Percentiles rank a stretch among this genome's conserved stretches.
phyloP scores from a whole-genome alignment of 2,888 invertebrate genomes.

The Plemyria rubiginata region DNA sequence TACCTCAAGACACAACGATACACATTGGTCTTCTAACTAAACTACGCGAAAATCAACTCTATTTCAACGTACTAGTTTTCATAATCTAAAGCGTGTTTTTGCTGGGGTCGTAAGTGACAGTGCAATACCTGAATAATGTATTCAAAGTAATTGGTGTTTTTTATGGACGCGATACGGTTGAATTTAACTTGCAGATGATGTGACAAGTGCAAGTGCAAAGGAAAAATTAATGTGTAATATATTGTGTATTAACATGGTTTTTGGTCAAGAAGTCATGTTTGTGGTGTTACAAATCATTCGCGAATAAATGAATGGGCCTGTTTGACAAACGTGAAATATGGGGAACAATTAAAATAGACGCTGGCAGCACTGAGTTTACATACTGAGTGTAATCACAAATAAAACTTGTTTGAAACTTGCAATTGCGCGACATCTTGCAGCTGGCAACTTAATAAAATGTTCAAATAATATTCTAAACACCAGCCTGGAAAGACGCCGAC shows the following conservation, averaged over 20 bases:
- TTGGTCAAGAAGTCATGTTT: conserved; percentile 35
- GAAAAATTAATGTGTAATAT: conserved; percentile 39
- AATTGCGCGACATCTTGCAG: not conserved
- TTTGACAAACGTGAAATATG: conserved; percentile 38
- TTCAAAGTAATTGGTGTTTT: conserved; percentile 30
- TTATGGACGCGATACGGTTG: conserved; percentile 23
- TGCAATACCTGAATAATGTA: conserved; percentile 29
- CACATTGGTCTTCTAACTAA: conserved; percentile 10
- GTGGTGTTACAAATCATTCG: conserved; percentile 41
- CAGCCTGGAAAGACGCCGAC: too few relatives aligned
- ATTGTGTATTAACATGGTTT: conserved; percentile 44
- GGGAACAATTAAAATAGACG: conserved; percentile 37
- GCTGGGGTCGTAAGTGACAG: conserved; percentile 21
- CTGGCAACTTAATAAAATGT: not conserved
- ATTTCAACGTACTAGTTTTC: not conserved
- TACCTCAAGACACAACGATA: conserved; percentile 43
- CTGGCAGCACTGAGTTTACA: conserved; percentile 21
- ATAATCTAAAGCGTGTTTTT: not conserved
- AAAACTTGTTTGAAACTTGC: conserved; percentile 10
- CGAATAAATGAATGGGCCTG: conserved; percentile 37
- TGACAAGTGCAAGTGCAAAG: conserved; percentile 34
- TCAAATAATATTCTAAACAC: too few relatives aligned
- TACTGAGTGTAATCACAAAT: conserved; percentile 13
- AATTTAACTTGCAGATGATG: conserved; percentile 21
- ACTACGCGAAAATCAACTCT: conserved; percentile 18